Conservation (phyloP, 2,797 vertebrate genomes). For the Urosaurus nigricauda region DNA sequence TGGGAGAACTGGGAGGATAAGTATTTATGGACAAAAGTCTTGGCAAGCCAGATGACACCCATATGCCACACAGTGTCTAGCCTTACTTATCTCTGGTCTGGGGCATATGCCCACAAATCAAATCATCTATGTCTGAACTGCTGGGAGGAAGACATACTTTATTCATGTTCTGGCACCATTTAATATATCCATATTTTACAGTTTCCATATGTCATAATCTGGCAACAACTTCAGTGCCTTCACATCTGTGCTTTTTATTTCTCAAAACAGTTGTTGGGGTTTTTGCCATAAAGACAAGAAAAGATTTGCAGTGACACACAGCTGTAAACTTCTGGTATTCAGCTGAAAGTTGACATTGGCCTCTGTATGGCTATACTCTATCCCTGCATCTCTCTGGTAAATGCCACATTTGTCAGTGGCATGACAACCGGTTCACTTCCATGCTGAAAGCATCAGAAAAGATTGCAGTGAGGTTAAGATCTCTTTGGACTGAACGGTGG, state of each 20-base stretch:
- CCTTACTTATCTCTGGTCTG: background rate
- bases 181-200: constrained; percentile 9
- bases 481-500: background rate
- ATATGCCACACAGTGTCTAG: background rate
- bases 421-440: background rate
- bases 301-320: background rate
- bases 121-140: constrained; percentile 34
- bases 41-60: background rate
- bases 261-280: background rate
- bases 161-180: background rate
- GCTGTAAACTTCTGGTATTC: background rate
- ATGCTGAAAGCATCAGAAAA: background rate
- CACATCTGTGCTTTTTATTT: constrained; percentile 15
- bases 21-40: background rate
- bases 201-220: background rate
- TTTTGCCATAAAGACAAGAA: background rate
- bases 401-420: background rate
- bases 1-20: background rate
- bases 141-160: constrained; percentile 24
- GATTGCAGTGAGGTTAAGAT: background rate
- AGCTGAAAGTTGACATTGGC: background rate
- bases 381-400: background rate
- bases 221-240: background rate
- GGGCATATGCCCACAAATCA: constrained; percentile 9
- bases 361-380: background rate